Conservation (phyloP, 92 coral and sea anemone species). For the Epizoanthus stellaris region DNA sequence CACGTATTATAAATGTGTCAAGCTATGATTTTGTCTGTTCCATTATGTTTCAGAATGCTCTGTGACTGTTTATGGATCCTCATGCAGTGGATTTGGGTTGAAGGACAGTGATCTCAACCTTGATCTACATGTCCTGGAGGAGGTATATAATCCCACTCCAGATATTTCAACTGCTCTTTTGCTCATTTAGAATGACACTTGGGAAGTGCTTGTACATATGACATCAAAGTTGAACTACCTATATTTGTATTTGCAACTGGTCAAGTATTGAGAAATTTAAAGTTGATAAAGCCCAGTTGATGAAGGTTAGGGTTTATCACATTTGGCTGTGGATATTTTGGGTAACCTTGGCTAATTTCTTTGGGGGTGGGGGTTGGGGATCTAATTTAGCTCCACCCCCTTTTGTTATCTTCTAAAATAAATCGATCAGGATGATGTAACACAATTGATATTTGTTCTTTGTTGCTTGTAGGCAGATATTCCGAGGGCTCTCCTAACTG, state of each 20-base stretch:
- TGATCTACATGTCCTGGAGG: conserved; percentile 79
- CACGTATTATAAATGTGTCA: not conserved
- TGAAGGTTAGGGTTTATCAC: too few relatives aligned
- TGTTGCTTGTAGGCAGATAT: conserved; percentile 37
- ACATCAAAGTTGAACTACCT: too few relatives aligned
- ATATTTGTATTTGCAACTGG: not conserved
- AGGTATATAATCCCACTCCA: conserved; percentile 46
- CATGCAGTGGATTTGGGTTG: conserved; percentile 86
- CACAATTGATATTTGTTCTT: not conserved
- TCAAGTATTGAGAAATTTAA: too few relatives aligned
- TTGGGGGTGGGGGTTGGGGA: too few relatives aligned
- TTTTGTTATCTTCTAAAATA: not conserved
- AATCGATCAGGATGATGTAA: not conserved
- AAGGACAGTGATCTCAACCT: conserved; percentile 90
- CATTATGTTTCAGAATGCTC: conserved; percentile 60
- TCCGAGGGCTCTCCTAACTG: conserved; percentile 70
- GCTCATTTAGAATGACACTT: too few relatives aligned
- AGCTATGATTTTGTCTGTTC: not conserved
- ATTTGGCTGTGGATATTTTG: too few relatives aligned
- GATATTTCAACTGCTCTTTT: not conserved
- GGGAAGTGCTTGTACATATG: too few relatives aligned
- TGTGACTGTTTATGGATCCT: conserved; percentile 83
- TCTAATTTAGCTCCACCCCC: too few relatives aligned
- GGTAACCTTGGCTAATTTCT: too few relatives aligned
- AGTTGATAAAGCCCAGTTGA: too few relatives aligned